Evolutionary conservation across 1,140 invertebrate genomes (phyloP), one percentile per base, ranked within the genome.

Genomic region (Battus philenor): DNA sequence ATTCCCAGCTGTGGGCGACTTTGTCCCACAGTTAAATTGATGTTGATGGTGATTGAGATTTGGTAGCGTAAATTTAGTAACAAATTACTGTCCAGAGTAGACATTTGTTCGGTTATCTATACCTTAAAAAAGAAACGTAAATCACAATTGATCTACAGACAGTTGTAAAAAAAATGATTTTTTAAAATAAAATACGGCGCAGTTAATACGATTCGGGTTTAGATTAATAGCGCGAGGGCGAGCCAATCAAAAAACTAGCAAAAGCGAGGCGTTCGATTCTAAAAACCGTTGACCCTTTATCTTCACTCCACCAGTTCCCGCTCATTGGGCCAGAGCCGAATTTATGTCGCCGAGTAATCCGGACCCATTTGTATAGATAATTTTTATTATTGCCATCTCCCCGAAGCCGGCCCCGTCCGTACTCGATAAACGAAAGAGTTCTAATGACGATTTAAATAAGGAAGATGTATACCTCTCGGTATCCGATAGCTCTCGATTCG

Each of bases 341-440:
- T 84, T 84, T 84, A 84, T 84, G 80, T 80, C 74, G 72, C 50
- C 61, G 67, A 77, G 73, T 84, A 84, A 84, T 84, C 80, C 80
- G 47, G 60, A 50, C 67, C 80, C 80, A 84, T 84, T 84, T 84
- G 80, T 84, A 84, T 81, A 84, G 80, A 84, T 84, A 84, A 84
- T 84, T 84, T 84, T 84, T 84, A 84, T 84, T 84, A 84, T 84
- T 84, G 80, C 80, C 80, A 81, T 81, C 80, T 81, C 74, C 64
- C 55, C 56, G 61, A 47, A 65, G 69, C 73, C 76, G 72, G 72
- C 72, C 72, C 73, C 76, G 72, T 69, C 72, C 72, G 67, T 63
- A 51, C 50, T 55, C 69, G 75, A 80, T 80, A 82, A 76, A 62
- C 56, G 63, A 47, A 84, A 84, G 80, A 84, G 80, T 84, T 84